A percentile compares a stretch with the other conserved stretches of the same genome.
Conservation (phyloP, 2,888 invertebrate genomes). For the Volucella inanis region DNA sequence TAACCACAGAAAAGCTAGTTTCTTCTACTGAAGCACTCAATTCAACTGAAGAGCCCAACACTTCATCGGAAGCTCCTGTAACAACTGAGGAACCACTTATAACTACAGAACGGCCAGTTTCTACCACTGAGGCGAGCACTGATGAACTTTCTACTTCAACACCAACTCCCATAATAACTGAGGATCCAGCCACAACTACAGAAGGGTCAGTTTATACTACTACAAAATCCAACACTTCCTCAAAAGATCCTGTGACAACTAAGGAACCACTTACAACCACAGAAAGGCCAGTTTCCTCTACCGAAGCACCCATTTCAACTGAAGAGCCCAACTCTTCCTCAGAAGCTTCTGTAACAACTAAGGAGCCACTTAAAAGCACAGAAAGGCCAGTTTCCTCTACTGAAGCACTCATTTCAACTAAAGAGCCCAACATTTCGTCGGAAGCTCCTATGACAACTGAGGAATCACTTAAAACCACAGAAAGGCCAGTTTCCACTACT, state of each 20-base stretch:
- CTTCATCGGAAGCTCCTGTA: conserved; percentile 5
- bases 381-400: conserved; percentile 20
- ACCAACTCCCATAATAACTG: neutral
- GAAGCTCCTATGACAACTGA: conserved; percentile 21
- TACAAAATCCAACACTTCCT: neutral
- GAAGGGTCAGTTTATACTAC: neutral
- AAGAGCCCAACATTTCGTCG: conserved; percentile 3
- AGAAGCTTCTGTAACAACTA: neutral
- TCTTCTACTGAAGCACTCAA: conserved; percentile 4
- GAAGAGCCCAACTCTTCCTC: too few relatives aligned
- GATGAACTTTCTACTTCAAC: neutral
- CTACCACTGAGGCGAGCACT: neutral
- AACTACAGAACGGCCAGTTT: conserved; percentile 6
- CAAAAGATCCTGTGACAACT: neutral
- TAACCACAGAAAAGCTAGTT: neutral
- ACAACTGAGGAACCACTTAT: neutral
- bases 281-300: neutral
- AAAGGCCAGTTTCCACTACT: conserved; percentile 1
- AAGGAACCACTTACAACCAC: neutral
- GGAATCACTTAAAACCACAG: conserved; percentile 22
- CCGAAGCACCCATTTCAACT: too few relatives aligned
- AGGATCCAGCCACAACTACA: conserved; percentile 12
- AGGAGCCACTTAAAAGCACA: neutral
- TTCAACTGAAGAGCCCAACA: neutral
- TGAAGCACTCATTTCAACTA: conserved; percentile 6